A percentile compares a stretch with the other conserved stretches of the same genome.
These are phyloP conservation scores for Myiotriccus ornatus DNA, from an alignment of 2,797 vertebrate species.

Conservation along the genomic window DNA sequence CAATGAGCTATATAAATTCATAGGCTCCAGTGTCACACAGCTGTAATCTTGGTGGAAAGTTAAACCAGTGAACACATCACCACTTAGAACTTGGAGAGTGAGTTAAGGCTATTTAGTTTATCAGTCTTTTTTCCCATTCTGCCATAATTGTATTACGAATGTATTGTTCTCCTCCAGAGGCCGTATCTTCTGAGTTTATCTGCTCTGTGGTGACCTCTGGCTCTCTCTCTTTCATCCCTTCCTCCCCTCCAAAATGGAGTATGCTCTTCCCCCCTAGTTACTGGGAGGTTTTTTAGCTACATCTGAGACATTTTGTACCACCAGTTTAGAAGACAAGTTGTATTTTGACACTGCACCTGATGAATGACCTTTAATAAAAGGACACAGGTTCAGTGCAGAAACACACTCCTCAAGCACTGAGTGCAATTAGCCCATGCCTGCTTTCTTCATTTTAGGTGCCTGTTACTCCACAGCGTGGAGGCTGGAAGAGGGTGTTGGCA, in stretches of 20 bases:
- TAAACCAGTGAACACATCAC: conserved; percentile 68
- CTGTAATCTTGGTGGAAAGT: conserved; percentile 77
- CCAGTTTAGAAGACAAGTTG: conserved; percentile 3
- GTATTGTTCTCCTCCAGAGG: conserved; percentile 63
- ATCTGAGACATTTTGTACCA: not conserved
- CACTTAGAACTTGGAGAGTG: conserved; percentile 65
- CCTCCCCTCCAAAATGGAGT: not conserved
- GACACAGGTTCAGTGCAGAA: not conserved
- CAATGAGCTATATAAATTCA: conserved; percentile 86
- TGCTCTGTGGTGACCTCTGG: conserved; percentile 1
- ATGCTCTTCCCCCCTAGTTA: not conserved
- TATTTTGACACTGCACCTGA: not conserved
- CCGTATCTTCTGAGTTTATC: conserved; percentile 30
- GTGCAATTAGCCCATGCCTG: not conserved
- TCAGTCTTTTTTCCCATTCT: conserved; percentile 27
- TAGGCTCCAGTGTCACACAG: conserved; percentile 77
- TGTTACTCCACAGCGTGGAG: not conserved
- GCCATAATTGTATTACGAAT: conserved; percentile 57
- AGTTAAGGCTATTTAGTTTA: conserved; percentile 62
- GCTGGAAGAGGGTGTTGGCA: not conserved
- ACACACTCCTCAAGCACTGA: not conserved
- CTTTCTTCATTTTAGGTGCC: not conserved
- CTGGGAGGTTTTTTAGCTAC: not conserved
- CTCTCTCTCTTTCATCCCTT: not conserved
- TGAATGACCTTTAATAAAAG: conserved; percentile 48